Percentiles rank a stretch among this genome's conserved stretches.
Conservation (phyloP, 2,888 invertebrate species). For the Machimus atricapillus region DNA sequence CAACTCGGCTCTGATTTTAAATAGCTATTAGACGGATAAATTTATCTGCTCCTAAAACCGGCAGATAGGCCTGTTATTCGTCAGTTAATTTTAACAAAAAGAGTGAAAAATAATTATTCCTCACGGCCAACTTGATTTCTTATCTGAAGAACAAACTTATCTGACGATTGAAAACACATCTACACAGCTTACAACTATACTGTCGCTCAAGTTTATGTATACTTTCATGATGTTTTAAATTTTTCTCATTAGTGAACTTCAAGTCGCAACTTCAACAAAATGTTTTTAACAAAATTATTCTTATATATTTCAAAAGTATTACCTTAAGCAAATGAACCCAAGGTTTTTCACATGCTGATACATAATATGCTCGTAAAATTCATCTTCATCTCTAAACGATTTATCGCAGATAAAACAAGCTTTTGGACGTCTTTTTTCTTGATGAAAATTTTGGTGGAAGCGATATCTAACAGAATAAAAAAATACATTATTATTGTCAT, state of each 20-base stretch:
- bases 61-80: no score
- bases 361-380: slow-evolving; percentile 58
- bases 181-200: slow-evolving; percentile 49
- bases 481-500: neutral
- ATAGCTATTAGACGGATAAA: no score
- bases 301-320: neutral
- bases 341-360: slow-evolving; percentile 55
- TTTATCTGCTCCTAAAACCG: no score
- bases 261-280: slow-evolving; percentile 55
- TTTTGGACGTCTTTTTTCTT: slow-evolving; percentile 56
- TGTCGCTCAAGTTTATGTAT: slow-evolving; percentile 49
- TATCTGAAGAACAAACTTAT: no score
- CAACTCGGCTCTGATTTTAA: no score
- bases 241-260: slow-evolving; percentile 49
- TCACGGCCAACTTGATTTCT: no score
- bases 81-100: no score
- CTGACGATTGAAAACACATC: no score
- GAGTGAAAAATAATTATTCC: no score
- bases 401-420: slow-evolving; percentile 57
- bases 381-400: slow-evolving; percentile 54
- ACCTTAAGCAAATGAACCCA: slow-evolving; percentile 53
- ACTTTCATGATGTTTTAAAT: slow-evolving; percentile 51
- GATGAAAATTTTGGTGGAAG: slow-evolving; percentile 60
- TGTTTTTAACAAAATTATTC: neutral
- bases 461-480: slow-evolving; percentile 52